Conservation (phyloP, 1,140 invertebrate species). For the Lamellibrachia luymesi region DNA sequence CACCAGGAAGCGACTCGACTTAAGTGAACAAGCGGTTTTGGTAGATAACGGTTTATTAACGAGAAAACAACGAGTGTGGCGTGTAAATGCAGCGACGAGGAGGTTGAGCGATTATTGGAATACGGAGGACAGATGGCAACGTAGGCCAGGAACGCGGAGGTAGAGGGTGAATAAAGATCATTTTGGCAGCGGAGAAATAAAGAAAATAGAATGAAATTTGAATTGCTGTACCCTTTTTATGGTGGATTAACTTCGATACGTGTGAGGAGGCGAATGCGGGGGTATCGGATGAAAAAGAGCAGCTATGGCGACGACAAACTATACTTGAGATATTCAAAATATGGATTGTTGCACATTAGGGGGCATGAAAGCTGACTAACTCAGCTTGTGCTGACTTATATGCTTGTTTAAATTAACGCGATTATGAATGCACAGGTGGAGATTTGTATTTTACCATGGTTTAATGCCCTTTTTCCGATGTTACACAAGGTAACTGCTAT, state of each 20-base stretch:
- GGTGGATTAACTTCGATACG: no score
- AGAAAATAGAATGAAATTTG: no score
- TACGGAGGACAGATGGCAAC: not conserved
- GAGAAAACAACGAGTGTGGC: not conserved
- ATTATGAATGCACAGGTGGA: not conserved
- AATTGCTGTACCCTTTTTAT: no score
- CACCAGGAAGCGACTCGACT: not conserved
- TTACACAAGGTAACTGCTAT: not conserved
- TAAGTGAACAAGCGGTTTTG: not conserved
- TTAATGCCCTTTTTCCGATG: not conserved
- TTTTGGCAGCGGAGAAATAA: no score
- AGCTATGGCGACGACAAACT: no score
- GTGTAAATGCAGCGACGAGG: not conserved
- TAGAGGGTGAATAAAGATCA: no score
- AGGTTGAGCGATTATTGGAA: not conserved
- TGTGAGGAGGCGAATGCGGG: no score
- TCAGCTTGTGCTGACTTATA: not conserved
- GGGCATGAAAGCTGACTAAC: no score
- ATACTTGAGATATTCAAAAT: no score
- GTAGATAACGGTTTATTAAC: not conserved
- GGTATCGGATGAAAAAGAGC: no score
- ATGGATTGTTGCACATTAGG: no score
- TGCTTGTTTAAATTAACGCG: not conserved
- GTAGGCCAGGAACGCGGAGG: no score
- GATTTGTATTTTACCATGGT: not conserved